Evolutionary conservation across 2,888 invertebrate genomes (phyloP), one percentile per base, ranked within the genome.

Genomic region (Oscheius sp.): DNA sequence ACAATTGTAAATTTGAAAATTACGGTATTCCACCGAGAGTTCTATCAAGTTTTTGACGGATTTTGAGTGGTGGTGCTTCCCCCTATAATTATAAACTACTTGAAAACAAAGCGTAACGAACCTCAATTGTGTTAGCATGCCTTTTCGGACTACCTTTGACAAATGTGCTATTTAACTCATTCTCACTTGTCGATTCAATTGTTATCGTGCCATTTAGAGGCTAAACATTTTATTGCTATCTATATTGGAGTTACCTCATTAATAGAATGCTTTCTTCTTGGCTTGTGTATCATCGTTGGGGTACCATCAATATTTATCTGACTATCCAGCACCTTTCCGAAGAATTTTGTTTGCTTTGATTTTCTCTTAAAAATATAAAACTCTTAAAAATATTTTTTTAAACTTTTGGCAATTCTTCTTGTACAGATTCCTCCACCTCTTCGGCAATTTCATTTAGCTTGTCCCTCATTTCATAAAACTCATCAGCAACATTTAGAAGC

Each of bases 301-400:
- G 61, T 61, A 12, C 45, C 61, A 15, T 27, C 45, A 45, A 61
- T 61, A 17, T 17, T 8, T 1, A 20, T 5, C 5, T 23, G 25
- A 27, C 42, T 42, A 31, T 45, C 27, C 29, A 45, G 29, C 8
- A 61, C 45, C 17, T 45, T 15, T 3, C 61, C 61, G 29, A n/a
- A 61, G 20, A 42, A 61, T 12, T 17, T 45, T 27, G 61, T 42
- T 31, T 61, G 42, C 23, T 39, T 42, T 27, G 12, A n/a, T 2
- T 2, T 31, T 61, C 61, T 61, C 45, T 61, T n/a, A 23, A 42
- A 10, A n/a, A n/a, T n/a, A n/a, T n/a, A n/a, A n/a, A n/a, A n/a
- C n/a, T n/a, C n/a, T n/a, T n/a, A 57, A 58, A 15, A 39, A 27
- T 20, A 20, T n/a, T 42, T 34, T n/a, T 8, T 2, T 1, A 57